Conservation (phyloP, 1,140 invertebrate genomes). For the Forficula auricularia region DNA sequence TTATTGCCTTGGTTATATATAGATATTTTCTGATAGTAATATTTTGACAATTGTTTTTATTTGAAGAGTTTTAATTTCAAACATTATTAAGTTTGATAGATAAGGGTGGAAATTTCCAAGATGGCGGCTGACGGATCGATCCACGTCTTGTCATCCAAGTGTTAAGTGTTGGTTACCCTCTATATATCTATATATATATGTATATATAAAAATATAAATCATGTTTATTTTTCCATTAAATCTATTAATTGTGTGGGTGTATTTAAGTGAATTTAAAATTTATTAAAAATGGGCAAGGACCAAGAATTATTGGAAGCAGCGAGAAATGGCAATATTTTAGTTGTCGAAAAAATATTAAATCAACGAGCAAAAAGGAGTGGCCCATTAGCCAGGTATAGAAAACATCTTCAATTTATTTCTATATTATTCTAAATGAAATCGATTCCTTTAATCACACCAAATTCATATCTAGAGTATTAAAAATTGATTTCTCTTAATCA, state of each 20-base stretch:
- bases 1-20: too few relatives aligned
- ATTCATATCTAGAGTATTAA: too few relatives aligned
- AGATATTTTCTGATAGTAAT: too few relatives aligned
- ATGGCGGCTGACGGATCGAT: neutral
- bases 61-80: too few relatives aligned
- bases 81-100: too few relatives aligned
- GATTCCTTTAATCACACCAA: too few relatives aligned
- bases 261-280: conserved; percentile 34
- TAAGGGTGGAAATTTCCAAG: neutral
- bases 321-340: conserved; percentile 68
- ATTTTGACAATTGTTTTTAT: too few relatives aligned
- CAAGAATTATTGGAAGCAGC: conserved; percentile 90
- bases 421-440: too few relatives aligned
- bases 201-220: too few relatives aligned
- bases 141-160: conserved; percentile 2
- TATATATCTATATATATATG: neutral
- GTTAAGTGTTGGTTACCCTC: neutral
- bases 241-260: too few relatives aligned
- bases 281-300: conserved; percentile 73
- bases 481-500: too few relatives aligned
- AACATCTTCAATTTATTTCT: conserved; percentile 20
- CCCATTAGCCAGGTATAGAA: conserved; percentile 67
- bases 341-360: conserved; percentile 79
- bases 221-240: too few relatives aligned
- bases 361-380: conserved; percentile 80